Conservation (phyloP, 2,888 invertebrate genomes). For the Napeogenes sylphis region DNA sequence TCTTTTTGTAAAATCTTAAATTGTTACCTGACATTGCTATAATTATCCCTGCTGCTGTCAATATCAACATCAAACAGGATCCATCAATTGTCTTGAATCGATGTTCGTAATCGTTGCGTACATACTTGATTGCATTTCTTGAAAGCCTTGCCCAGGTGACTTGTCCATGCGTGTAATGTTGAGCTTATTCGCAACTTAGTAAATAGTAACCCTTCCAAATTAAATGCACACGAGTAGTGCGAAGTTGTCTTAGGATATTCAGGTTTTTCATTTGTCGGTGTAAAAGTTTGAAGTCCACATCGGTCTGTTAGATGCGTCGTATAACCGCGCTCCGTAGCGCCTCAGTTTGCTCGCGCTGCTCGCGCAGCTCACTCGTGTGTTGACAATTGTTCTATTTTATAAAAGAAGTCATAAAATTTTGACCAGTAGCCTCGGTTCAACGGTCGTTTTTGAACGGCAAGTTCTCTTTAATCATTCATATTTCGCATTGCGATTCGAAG, state of each 20-base stretch:
- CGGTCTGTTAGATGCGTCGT: slow-evolving; percentile 58
- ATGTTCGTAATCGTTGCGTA: slow-evolving; percentile 54
- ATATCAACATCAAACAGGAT: slow-evolving; percentile 36
- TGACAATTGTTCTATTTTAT: slow-evolving; percentile 36
- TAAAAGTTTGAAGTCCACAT: slow-evolving; percentile 72
- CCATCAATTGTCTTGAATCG: slow-evolving; percentile 43
- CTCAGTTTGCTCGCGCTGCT: slow-evolving; percentile 72
- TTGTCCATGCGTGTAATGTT: slow-evolving; percentile 64
- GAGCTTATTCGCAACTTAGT: slow-evolving; percentile 65
- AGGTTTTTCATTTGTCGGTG: slow-evolving; percentile 56
- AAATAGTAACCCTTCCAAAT: slow-evolving; percentile 58
- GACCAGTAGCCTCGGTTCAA: slow-evolving; percentile 69
- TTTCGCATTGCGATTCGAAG: slow-evolving; percentile 68
- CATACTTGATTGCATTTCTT: slow-evolving; percentile 58
- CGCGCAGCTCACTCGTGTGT: slow-evolving; percentile 72
- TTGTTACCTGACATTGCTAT: background rate
- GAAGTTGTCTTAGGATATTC: slow-evolving; percentile 32
- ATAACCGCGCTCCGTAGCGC: slow-evolving; percentile 56
- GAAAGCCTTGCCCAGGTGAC: slow-evolving; percentile 64
- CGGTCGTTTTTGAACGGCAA: slow-evolving; percentile 63
- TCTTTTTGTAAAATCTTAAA: no score
- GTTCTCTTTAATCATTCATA: slow-evolving; percentile 58
- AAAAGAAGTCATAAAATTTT: slow-evolving; percentile 37
- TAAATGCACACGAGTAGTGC: slow-evolving; percentile 38
- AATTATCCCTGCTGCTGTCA: slow-evolving; percentile 31